Percentiles rank a stretch among this genome's conserved stretches.
Conservation (phyloP, 2,797 vertebrate species). For the Eulemur coronatus region DNA sequence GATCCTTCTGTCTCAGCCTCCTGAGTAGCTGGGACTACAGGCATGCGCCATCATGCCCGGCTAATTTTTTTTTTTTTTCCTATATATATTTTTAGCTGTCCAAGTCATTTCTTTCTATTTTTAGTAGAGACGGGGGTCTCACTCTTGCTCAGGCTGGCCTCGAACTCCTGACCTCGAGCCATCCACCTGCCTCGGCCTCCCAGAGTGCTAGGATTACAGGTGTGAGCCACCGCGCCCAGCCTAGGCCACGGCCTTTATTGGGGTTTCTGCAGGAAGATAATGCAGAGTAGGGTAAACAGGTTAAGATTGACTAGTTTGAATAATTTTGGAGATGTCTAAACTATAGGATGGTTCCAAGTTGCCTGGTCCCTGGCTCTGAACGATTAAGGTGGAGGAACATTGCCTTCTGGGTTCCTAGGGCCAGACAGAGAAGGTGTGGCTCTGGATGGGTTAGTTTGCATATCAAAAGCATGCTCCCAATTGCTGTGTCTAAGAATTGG, state of each 20-base stretch:
- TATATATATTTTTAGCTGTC: no score
- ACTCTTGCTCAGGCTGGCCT: no score
- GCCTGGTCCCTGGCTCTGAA: background rate
- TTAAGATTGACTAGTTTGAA: background rate
- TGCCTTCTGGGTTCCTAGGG: background rate
- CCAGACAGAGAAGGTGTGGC: background rate
- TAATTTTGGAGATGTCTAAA: background rate
- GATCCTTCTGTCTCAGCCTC: no score
- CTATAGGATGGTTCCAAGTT: background rate
- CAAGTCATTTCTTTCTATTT: no score
- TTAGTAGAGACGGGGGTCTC: no score
- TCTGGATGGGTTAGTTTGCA: background rate
- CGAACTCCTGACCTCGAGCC: no score
- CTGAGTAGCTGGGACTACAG: no score
- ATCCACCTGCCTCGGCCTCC: no score
- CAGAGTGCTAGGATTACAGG: no score
- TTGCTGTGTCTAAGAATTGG: background rate
- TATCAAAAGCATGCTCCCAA: background rate
- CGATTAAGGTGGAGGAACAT: background rate
- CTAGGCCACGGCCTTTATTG: background rate
- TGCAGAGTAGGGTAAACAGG: background rate
- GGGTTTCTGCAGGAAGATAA: background rate
- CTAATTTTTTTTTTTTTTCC: no score
- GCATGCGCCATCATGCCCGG: no score
- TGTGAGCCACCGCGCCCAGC: no score